A percentile compares a stretch with the other conserved stretches of the same genome.
Evolutionary conservation across 2,113 vertebrate species (phyloP).

Genomic region (Pelvicachromis taeniatus): DNA sequence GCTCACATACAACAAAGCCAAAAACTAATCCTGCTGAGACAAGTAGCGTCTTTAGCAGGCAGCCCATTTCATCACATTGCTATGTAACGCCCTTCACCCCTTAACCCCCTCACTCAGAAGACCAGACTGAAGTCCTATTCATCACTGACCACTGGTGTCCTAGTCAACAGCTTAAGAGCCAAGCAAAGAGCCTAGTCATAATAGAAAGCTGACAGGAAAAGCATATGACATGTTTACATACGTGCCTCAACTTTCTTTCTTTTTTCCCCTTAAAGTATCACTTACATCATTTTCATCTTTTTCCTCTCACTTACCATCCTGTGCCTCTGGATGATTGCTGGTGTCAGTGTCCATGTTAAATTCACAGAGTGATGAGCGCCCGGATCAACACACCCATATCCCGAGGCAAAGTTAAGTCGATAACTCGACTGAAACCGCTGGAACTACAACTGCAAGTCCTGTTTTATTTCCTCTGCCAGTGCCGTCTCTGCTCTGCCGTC

Average conservation of each 20-base stretch:
- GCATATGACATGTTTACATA: constrained; percentile 1
- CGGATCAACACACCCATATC: constrained; percentile 40
- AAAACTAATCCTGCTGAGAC: neutral
- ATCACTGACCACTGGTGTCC: constrained; percentile 45
- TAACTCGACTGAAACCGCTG: neutral
- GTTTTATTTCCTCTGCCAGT: neutral
- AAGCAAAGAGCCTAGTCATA: constrained; percentile 5
- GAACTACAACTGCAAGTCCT: neutral
- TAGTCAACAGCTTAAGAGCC: constrained; percentile 32
- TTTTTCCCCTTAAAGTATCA: neutral
- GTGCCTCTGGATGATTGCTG: constrained; percentile 43
- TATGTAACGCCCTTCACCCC: constrained; percentile 24
- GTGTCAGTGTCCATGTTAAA: constrained; percentile 63
- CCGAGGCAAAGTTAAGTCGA: neutral
- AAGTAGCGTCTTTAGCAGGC: neutral
- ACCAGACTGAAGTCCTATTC: constrained; percentile 51
- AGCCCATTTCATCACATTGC: constrained; percentile 32
- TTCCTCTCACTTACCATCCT: constrained; percentile 60
- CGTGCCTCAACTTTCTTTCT: neutral
- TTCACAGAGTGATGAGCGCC: constrained; percentile 38
- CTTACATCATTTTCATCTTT: neutral
- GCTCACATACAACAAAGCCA: neutral
- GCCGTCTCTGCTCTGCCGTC: neutral
- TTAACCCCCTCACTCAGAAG: constrained; percentile 1
- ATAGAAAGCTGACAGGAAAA: constrained; percentile 10